Conservation (phyloP, 2,113 vertebrate genomes). For the Piprites chloris region DNA sequence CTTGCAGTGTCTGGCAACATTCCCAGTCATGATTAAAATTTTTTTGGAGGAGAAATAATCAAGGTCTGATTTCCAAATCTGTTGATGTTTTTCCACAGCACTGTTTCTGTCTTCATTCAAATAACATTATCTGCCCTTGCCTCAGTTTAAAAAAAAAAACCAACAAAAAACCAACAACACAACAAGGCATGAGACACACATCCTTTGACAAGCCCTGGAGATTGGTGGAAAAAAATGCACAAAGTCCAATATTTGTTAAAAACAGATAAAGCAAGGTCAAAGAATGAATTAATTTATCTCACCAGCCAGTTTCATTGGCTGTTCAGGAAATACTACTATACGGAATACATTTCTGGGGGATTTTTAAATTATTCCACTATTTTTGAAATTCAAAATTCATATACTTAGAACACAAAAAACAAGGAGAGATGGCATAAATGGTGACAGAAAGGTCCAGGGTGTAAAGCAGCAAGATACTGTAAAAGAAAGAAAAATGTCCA, state of each 20-base stretch:
- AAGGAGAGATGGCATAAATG: background rate
- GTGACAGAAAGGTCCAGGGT: background rate
- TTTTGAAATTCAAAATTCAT: background rate
- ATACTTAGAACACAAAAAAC: background rate
- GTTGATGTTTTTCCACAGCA: background rate
- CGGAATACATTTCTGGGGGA: background rate
- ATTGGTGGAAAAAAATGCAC: background rate
- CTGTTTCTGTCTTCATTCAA: background rate
- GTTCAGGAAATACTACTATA: background rate
- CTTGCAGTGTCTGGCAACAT: background rate
- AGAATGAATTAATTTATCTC: background rate
- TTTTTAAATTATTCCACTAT: background rate
- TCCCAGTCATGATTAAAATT: background rate
- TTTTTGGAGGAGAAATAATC: background rate
- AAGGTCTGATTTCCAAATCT: background rate
- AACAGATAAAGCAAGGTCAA: background rate
- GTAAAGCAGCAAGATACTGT: background rate
- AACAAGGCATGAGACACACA: background rate
- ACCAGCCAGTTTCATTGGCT: background rate
- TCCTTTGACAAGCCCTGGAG: background rate
- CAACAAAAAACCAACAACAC: background rate
- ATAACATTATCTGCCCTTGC: background rate
- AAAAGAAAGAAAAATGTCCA: background rate
- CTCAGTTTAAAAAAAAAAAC: background rate
- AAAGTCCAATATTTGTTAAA: background rate